A percentile compares a stretch with the other conserved stretches of the same genome.
Conservation (phyloP, 92 coral and sea anemone species). For the Umimayanthus chanpuru region DNA sequence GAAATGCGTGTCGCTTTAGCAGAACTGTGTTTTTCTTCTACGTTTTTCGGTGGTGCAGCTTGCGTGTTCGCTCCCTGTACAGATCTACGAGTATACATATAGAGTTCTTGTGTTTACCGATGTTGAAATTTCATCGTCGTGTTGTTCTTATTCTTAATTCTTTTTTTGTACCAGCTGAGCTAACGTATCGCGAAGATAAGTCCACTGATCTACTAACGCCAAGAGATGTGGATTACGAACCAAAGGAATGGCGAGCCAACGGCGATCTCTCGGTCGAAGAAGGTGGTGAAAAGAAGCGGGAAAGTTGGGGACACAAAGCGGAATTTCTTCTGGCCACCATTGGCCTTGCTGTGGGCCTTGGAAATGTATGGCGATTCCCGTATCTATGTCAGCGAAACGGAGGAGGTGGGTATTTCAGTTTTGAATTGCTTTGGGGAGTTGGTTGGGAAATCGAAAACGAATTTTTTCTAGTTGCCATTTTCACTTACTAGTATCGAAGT, state of each 20-base stretch:
- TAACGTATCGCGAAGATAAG: conserved; percentile 71
- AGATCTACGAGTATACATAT: neutral
- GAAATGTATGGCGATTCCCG: conserved; percentile 91
- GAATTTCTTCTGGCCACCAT: conserved; percentile 84
- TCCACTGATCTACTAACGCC: conserved; percentile 81
- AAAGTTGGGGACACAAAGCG: conserved; percentile 88
- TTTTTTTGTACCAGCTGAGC: conserved; percentile 35
- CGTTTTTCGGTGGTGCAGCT: neutral
- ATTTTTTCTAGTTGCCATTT: neutral
- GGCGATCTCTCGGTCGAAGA: conserved; percentile 49
- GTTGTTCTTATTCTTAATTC: neutral
- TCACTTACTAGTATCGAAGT: neutral
- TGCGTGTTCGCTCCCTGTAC: neutral
- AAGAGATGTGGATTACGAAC: conserved; percentile 51
- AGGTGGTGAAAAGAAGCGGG: conserved; percentile 57
- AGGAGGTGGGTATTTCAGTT: conserved; percentile 65
- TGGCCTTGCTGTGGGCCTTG: conserved; percentile 91
- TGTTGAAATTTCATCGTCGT: neutral
- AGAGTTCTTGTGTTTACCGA: neutral
- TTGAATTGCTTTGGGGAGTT: neutral
- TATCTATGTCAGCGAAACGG: conserved; percentile 89
- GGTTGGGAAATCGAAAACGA: neutral
- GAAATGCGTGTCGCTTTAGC: neutral
- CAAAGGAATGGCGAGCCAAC: conserved; percentile 57
- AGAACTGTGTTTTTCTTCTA: neutral